Base-by-base conservation (phyloP, 2,888 invertebrate species). In the Cephus nigrinus region DNA sequence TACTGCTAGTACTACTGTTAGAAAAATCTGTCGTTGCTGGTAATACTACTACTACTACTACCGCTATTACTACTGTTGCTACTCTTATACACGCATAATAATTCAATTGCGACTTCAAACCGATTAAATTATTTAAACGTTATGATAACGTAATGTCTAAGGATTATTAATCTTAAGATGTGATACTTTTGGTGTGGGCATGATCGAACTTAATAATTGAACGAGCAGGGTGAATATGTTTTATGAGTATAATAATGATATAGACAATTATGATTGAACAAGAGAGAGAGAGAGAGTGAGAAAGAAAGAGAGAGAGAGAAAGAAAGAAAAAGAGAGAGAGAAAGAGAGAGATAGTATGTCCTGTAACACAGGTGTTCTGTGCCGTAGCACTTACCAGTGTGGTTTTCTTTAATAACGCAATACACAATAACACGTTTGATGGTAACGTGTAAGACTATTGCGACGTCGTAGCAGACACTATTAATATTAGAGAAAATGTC, bases 181-280 rank as follows among this genome's bases (percentile, higher is more conserved):
- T 84, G 86, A 87, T 87, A 83, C 79, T 86, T 55, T 86, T 87
- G 84, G 85, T 86, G 84, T 82, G 83, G 84, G 86, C 86, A 83
- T 86, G 88, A 84, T 80, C 84, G 82, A 86, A 88, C 87, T 87
- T 87, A 88, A 55, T 55, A 55, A 88, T 86, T 83, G 83, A 77
- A 83, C 71, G 77, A 75, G 69, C 68, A 72, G 69, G 73, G 55
- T 72, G n/a, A 71, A 33, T 73, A 68, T 68, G 36, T 73, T 35
- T 33, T 31, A 69, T 33, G 75, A 35, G 30, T 32, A 69, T 9
- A 55, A 23, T 55, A 55, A 55, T 55, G 4, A 55, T 55, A 55
- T 55, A 55, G 55, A 55, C 2, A 55, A 55, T 55, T 55, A 55
- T 55, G 30, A 69, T 34, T 68, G 33, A 68, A 30, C n/a, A n/a